phyloP scores from a whole-genome alignment of 2,797 vertebrate species.

The Cirrhinus mrigala region DNA sequence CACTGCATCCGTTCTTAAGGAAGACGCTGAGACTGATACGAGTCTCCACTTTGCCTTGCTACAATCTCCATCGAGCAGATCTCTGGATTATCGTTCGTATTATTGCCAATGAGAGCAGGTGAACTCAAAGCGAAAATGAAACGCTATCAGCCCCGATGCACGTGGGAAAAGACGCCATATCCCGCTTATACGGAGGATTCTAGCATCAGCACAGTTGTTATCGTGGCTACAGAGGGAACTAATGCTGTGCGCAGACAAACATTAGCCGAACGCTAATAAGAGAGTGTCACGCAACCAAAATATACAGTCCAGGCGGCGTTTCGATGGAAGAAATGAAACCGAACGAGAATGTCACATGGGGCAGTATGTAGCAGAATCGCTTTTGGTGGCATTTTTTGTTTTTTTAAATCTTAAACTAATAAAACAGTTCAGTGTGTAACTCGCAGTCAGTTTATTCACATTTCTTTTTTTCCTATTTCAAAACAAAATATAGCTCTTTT shows the following conservation, averaged over 20 bases:
- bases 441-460: conserved; percentile 81
- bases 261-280: not conserved
- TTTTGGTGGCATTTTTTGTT: conserved; percentile 55
- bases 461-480: conserved; percentile 80
- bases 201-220: conserved; percentile 58
- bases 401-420: conserved; percentile 71
- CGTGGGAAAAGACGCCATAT: conserved; percentile 41
- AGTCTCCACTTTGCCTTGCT: conserved; percentile 70
- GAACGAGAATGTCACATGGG: conserved; percentile 66
- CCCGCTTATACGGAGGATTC: conserved; percentile 43
- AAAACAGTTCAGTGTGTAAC: conserved; percentile 80
- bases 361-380: conserved; percentile 79
- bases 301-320: conserved; percentile 30
- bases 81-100: conserved; percentile 62
- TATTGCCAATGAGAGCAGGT: conserved; percentile 81
- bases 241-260: conserved; percentile 35
- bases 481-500: conserved; percentile 89
- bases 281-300: conserved; percentile 42
- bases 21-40: conserved; percentile 35
- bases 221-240: conserved; percentile 60
- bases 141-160: conserved; percentile 47
- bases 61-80: conserved; percentile 76
- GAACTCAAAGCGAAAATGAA: conserved; percentile 54
- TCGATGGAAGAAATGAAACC: conserved; percentile 26
- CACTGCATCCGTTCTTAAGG: conserved; percentile 41